Evolutionary conservation across 2,113 vertebrate genomes (phyloP).

Genomic region (Daubentonia madagascariensis): DNA sequence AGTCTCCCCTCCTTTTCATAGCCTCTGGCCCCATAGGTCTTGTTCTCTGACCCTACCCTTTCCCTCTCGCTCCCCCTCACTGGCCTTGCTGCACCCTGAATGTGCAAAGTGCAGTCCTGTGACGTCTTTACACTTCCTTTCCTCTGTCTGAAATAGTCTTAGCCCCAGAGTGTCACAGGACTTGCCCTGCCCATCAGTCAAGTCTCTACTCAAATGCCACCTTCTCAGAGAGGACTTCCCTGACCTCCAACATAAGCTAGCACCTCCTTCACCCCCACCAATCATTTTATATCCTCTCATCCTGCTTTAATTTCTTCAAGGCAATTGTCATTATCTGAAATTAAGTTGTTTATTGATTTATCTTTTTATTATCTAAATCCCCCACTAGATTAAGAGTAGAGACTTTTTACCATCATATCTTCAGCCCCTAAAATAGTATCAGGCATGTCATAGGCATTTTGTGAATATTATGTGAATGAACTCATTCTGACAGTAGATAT

Average conservation of each 20-base stretch:
- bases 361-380: background rate
- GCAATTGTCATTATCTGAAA: background rate
- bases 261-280: background rate
- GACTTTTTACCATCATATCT: background rate
- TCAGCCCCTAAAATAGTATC: background rate
- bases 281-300: background rate
- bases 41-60: background rate
- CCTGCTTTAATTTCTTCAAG: background rate
- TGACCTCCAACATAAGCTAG: background rate
- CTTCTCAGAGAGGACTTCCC: background rate
- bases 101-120: background rate
- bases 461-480: background rate
- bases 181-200: background rate
- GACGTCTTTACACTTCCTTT: background rate
- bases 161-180: background rate
- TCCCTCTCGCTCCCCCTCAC: background rate
- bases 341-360: background rate
- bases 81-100: background rate
- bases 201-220: background rate
- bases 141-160: background rate
- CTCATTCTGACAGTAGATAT: background rate
- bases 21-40: background rate
- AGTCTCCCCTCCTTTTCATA: background rate
- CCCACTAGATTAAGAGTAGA: background rate
- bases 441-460: background rate